A percentile compares a stretch with the other conserved stretches of the same genome.
phyloP scores from a whole-genome alignment of 2,888 invertebrate genomes.

The Brenthis hecate region DNA sequence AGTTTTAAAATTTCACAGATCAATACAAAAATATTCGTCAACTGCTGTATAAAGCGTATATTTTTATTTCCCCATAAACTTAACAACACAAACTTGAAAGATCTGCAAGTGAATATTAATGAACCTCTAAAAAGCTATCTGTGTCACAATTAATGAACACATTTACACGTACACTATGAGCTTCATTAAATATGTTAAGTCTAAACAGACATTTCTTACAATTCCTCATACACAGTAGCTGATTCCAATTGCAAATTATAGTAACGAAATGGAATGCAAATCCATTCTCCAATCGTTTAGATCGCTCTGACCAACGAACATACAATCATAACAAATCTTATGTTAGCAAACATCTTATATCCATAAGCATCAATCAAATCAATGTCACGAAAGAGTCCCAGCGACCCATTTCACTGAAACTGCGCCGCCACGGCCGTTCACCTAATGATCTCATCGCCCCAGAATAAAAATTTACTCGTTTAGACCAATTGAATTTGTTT shows the following conservation, averaged over 20 bases:
- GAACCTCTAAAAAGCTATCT: neutral
- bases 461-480: constrained; percentile 74
- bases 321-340: constrained; percentile 33
- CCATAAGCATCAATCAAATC: constrained; percentile 49
- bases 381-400: constrained; percentile 70
- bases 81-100: no score
- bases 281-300: neutral
- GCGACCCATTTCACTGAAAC: constrained; percentile 65
- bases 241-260: constrained; percentile 3
- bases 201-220: neutral
- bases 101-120: neutral
- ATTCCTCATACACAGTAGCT: constrained; percentile 3
- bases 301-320: constrained; percentile 5
- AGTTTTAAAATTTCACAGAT: no score
- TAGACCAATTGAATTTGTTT: constrained; percentile 76
- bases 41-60: no score
- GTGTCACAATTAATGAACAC: neutral
- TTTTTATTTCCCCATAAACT: no score
- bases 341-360: constrained; percentile 31
- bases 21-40: no score
- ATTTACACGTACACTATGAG: neutral
- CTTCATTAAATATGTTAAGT: constrained; percentile 8
- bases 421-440: constrained; percentile 67
- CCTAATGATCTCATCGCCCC: constrained; percentile 77
- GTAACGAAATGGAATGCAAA: neutral